Evolutionary conservation across 2,113 vertebrate genomes (phyloP).

Genomic region (Tyto alba): DNA sequence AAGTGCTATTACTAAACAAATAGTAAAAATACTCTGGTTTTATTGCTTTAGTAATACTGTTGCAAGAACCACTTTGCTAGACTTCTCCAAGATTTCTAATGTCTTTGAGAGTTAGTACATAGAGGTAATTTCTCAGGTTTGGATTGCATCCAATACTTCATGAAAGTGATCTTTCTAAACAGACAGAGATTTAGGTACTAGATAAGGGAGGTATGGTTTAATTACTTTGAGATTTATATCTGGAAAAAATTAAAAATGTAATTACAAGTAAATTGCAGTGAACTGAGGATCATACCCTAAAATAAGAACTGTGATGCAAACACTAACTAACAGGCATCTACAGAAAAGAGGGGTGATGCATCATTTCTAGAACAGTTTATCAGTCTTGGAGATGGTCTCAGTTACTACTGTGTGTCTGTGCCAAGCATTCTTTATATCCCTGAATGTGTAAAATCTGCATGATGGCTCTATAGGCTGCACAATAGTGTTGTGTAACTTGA

Average conservation of each 20-base stretch:
- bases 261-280: neutral
- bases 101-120: neutral
- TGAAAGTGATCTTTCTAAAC: neutral
- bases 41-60: neutral
- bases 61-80: neutral
- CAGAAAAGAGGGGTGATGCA: neutral
- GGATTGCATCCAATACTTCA: neutral
- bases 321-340: neutral
- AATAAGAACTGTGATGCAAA: neutral
- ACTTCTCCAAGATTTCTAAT: neutral
- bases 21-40: conserved; percentile 27
- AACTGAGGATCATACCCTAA: neutral
- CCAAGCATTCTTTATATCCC: neutral
- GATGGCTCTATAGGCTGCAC: neutral
- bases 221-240: neutral
- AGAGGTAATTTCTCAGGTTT: neutral
- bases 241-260: neutral
- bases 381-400: neutral
- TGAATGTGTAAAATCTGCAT: neutral
- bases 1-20: conserved; percentile 23
- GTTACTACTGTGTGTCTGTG: neutral
- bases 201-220: neutral
- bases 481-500: neutral
- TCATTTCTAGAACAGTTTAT: neutral
- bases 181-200: neutral